Conservation (phyloP, 2,888 invertebrate genomes). For the Phasia obesa region DNA sequence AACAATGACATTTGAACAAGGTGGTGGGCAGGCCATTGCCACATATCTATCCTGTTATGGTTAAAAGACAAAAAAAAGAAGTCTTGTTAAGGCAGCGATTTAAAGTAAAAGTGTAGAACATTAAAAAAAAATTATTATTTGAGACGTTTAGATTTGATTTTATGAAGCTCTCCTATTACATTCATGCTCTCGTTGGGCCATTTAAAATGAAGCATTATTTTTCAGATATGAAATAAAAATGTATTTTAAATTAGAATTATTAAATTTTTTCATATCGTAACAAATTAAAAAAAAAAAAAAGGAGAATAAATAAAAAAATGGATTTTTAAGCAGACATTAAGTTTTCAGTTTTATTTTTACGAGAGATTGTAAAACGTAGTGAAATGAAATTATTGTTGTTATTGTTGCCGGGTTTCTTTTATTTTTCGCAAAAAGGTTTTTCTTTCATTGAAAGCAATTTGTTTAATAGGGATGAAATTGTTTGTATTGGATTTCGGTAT, state of each 20-base stretch:
- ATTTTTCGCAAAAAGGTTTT: constrained; percentile 47
- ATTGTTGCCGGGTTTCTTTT: constrained; percentile 44
- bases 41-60: constrained; percentile 41
- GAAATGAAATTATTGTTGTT: constrained; percentile 55
- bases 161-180: constrained; percentile 24
- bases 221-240: constrained; percentile 64
- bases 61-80: background rate
- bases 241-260: constrained; percentile 70
- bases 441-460: constrained; percentile 63
- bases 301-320: background rate
- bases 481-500: constrained; percentile 61
- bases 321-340: constrained; percentile 64
- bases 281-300: constrained; percentile 13
- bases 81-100: constrained; percentile 51
- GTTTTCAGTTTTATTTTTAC: constrained; percentile 59
- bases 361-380: constrained; percentile 59
- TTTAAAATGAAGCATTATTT: constrained; percentile 62
- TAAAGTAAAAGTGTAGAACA: constrained; percentile 59
- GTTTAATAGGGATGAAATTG: constrained; percentile 70
- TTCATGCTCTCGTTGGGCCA: constrained; percentile 35
- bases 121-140: constrained; percentile 69
- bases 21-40: constrained; percentile 48
- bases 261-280: constrained; percentile 62
- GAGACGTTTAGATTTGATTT: constrained; percentile 38
- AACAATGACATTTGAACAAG: constrained; percentile 38